phyloP scores from a whole-genome alignment of 1,140 invertebrate genomes.

The Zaprionus davidi region DNA sequence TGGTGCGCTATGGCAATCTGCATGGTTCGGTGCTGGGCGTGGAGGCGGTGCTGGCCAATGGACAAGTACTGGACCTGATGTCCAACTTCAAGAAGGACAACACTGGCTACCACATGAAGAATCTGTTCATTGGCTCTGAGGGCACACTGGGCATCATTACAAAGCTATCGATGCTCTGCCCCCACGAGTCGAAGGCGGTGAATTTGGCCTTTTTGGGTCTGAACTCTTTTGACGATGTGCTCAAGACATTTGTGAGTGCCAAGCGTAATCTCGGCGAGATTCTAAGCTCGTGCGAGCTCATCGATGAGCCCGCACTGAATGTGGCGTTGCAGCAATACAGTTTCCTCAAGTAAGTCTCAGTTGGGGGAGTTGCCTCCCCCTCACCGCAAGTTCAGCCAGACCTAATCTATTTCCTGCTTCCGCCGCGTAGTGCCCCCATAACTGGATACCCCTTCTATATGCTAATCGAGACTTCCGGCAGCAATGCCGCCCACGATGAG shows the following conservation, averaged over 20 bases:
- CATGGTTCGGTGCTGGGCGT: conserved; percentile 96
- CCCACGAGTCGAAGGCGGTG: conserved; percentile 90
- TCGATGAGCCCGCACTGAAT: conserved; percentile 90
- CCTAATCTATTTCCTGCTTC: neutral
- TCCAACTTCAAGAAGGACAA: conserved; percentile 97
- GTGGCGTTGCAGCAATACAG: conserved; percentile 87
- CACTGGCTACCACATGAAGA: conserved; percentile 98
- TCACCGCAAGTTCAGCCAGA: too few species aligned
- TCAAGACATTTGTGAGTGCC: conserved; percentile 90
- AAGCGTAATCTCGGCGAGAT: conserved; percentile 93
- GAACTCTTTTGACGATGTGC: conserved; percentile 87
- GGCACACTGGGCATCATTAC: conserved; percentile 98
- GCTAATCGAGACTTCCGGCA: conserved; percentile 95
- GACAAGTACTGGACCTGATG: conserved; percentile 93
- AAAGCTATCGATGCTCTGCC: conserved; percentile 95
- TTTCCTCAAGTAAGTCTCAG: conserved; percentile 84
- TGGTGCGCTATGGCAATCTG: conserved; percentile 97
- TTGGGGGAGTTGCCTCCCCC: neutral
- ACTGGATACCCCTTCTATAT: conserved; percentile 93
- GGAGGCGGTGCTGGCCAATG: conserved; percentile 96
- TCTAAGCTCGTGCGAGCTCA: conserved; percentile 96
- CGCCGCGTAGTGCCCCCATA: conserved; percentile 86
- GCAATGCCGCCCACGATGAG: conserved; percentile 91
- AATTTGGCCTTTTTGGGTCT: conserved; percentile 93
- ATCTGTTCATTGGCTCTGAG: conserved; percentile 98